Conservation (phyloP, 2,797 vertebrate genomes). For the Falco rusticolus region DNA sequence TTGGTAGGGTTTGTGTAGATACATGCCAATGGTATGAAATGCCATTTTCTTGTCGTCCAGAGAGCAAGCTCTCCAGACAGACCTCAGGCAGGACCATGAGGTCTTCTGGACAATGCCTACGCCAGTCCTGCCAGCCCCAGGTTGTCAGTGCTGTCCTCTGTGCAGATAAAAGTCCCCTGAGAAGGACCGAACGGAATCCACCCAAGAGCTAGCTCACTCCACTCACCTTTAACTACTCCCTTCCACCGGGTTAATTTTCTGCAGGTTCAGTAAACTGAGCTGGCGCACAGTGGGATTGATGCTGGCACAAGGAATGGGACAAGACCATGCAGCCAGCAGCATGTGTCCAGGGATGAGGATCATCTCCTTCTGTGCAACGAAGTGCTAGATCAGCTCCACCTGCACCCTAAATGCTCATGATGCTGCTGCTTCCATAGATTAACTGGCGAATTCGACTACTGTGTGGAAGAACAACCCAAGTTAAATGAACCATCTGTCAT, state of each 20-base stretch:
- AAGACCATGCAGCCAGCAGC: neutral
- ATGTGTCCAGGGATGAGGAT: neutral
- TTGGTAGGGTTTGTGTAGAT: neutral
- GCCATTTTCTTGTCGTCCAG: neutral
- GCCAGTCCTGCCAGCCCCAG: neutral
- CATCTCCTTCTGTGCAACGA: neutral
- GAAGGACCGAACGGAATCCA: neutral
- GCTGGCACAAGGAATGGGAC: neutral
- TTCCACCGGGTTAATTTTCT: neutral
- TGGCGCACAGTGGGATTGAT: accelerated
- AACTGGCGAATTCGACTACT: neutral
- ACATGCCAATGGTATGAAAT: neutral
- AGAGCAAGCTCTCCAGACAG: neutral
- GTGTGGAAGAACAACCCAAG: neutral
- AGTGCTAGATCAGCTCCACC: neutral
- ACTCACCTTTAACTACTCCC: neutral
- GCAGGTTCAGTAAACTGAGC: neutral
- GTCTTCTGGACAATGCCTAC: accelerated
- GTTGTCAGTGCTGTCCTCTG: neutral
- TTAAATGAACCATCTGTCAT: neutral
- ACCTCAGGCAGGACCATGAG: neutral
- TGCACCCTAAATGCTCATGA: neutral
- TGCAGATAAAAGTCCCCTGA: neutral
- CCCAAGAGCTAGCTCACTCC: neutral
- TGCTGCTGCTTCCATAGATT: neutral